phyloP scores from a whole-genome alignment of 2,888 invertebrate species.

The Tolmerus cingulatus region DNA sequence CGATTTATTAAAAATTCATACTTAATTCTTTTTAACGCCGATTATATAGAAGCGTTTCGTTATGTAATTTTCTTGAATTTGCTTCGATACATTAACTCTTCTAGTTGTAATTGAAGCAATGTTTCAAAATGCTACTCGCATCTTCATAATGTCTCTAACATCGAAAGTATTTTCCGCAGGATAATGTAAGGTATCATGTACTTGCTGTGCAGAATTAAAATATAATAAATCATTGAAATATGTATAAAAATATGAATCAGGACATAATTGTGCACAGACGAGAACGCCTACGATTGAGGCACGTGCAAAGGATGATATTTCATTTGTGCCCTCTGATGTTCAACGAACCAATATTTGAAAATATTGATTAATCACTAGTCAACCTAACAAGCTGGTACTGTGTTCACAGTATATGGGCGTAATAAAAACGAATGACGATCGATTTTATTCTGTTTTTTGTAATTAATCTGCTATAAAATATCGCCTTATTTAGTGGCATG shows the following conservation, averaged over 20 bases:
- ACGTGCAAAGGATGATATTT: neutral
- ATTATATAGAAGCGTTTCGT: too few species aligned
- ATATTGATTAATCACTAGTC: neutral
- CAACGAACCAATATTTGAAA: neutral
- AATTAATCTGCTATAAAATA: neutral
- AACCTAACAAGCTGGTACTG: neutral
- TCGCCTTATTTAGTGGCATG: neutral
- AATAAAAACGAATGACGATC: neutral
- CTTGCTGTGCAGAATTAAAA: neutral
- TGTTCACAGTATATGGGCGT: neutral
- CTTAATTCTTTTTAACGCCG: too few species aligned
- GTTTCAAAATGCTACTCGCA: too few species aligned
- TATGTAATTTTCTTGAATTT: too few species aligned
- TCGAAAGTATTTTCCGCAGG: neutral
- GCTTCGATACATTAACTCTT: neutral
- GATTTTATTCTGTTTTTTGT: neutral
- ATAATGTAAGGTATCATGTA: neutral
- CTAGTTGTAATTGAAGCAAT: too few species aligned
- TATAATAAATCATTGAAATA: neutral
- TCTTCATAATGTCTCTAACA: neutral
- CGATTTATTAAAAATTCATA: too few species aligned
- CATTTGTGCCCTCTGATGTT: neutral
- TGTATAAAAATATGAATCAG: neutral
- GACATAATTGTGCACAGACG: neutral
- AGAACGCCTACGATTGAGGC: neutral